A percentile compares a stretch with the other conserved stretches of the same genome.
Evolutionary conservation across 1,140 invertebrate genomes (phyloP).

Genomic region (Cyclina sinensis): DNA sequence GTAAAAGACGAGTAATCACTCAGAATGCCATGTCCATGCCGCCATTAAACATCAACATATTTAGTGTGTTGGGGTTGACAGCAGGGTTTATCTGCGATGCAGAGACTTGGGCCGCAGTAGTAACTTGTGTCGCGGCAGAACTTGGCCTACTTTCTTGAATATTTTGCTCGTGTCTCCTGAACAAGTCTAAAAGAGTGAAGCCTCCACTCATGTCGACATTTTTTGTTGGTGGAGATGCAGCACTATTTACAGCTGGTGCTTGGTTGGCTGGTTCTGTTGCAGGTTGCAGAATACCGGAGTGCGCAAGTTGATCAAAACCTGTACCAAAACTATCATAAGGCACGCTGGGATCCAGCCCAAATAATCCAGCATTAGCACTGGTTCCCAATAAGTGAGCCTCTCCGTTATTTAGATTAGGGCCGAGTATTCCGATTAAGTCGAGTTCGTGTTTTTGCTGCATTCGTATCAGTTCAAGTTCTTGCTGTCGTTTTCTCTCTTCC

Average conservation of each 20-base stretch:
- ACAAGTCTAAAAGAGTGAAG: background rate
- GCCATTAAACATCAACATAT: background rate
- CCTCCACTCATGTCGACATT: background rate
- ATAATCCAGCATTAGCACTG: background rate
- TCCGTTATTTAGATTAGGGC: background rate
- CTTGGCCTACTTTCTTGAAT: background rate
- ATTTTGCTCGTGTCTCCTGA: background rate
- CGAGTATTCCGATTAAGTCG: background rate
- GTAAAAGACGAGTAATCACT: background rate
- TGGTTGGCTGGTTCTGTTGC: background rate
- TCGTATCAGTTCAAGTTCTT: background rate
- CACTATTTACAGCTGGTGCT: background rate
- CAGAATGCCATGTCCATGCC: background rate
- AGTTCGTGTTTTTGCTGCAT: background rate
- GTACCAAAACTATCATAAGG: background rate
- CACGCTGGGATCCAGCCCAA: background rate
- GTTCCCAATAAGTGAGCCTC: background rate
- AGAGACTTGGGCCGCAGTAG: background rate
- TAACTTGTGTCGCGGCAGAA: background rate
- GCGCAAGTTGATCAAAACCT: background rate
- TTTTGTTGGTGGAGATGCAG: background rate
- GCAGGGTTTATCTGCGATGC: background rate
- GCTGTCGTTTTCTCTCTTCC: background rate
- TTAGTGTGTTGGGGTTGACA: background rate
- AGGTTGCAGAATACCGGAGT: background rate